phyloP scores from a whole-genome alignment of 2,888 invertebrate species.

The Thereva nobilitata region DNA sequence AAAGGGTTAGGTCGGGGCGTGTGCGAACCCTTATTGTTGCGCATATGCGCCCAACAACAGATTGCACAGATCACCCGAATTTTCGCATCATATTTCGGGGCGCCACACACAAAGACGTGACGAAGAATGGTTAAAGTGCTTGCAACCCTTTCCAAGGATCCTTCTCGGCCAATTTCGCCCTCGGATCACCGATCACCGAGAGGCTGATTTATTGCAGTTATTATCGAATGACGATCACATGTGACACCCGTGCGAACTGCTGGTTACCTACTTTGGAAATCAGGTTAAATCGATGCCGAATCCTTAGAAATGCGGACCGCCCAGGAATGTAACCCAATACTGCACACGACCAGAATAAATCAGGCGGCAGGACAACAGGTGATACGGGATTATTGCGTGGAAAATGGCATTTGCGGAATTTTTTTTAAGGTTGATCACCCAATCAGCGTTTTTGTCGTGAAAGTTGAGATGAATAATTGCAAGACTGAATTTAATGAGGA shows the following conservation, averaged over 20 bases:
- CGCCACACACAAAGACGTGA: conserved; percentile 1
- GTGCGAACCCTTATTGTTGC: conserved; percentile 24
- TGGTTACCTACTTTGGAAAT: not conserved
- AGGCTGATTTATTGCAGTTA: conserved; percentile 5
- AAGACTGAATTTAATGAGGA: too few relatives aligned
- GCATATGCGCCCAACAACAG: not conserved
- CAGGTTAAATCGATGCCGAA: conserved; percentile 1
- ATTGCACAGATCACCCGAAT: conserved; percentile 4
- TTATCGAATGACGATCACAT: conserved; percentile 30
- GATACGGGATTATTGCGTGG: conserved; percentile 26
- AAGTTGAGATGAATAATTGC: conserved; percentile 1
- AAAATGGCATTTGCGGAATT: conserved; percentile 7
- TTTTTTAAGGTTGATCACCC: not conserved
- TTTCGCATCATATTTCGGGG: conserved; percentile 2
- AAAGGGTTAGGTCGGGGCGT: conserved; percentile 1
- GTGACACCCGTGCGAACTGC: conserved; percentile 32
- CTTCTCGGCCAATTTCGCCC: not conserved
- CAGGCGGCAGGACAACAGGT: conserved; percentile 27
- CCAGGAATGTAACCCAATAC: conserved; percentile 25
- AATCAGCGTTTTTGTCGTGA: not conserved
- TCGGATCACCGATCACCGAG: conserved; percentile 1
- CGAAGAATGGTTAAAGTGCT: conserved; percentile 1
- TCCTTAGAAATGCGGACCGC: conserved; percentile 13
- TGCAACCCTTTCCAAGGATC: not conserved
- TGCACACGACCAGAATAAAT: conserved; percentile 33